Conservation (phyloP, 2,113 vertebrate species). For the Larimichthys crocea region DNA sequence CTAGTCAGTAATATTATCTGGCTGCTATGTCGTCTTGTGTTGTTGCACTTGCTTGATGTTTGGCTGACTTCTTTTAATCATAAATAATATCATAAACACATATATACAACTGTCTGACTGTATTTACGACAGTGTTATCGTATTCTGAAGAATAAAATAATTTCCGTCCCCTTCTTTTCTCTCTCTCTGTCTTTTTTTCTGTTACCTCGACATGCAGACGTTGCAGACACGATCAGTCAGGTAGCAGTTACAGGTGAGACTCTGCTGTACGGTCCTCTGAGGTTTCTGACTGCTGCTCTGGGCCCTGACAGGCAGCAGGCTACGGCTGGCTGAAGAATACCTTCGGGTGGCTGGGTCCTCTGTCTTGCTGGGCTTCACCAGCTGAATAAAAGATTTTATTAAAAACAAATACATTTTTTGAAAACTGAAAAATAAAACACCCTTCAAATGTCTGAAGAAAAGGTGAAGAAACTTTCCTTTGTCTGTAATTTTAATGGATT, state of each 20-base stretch:
- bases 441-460: not conserved
- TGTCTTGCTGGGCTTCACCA: constrained; percentile 85
- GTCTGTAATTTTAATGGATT: not conserved
- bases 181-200: not conserved
- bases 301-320: constrained; percentile 76
- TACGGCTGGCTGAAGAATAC: constrained; percentile 80
- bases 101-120: too few relatives aligned
- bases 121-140: too few relatives aligned
- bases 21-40: too few relatives aligned
- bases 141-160: too few relatives aligned
- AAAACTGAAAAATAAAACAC: not conserved
- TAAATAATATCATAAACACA: too few relatives aligned
- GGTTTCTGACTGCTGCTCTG: constrained; percentile 76
- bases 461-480: too few relatives aligned
- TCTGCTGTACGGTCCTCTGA: constrained; percentile 81
- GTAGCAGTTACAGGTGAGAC: constrained; percentile 90
- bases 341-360: constrained; percentile 84
- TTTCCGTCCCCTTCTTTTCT: too few relatives aligned
- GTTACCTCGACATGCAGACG: constrained; percentile 93
- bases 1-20: too few relatives aligned
- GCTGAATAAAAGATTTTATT: constrained; percentile 70
- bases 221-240: constrained; percentile 93
- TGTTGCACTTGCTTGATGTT: too few relatives aligned
- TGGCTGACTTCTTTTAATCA: too few relatives aligned
- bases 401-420: not conserved